Evolutionary conservation across 2,888 invertebrate species (phyloP).

Genomic region (Oxytorus armatus): DNA sequence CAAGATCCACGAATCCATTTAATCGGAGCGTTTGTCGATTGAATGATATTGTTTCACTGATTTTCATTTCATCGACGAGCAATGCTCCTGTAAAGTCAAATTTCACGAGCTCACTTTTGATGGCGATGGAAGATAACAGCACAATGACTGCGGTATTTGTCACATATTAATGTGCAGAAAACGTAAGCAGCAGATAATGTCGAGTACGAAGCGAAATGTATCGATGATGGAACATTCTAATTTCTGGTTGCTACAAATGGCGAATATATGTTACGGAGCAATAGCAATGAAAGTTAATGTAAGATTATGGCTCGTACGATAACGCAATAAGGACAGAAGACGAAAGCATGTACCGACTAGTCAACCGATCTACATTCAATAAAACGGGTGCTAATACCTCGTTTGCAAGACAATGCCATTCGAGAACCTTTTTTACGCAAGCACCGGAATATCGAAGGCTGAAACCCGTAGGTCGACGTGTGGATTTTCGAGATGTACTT

Average conservation of each 20-base stretch:
- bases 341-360: not conserved
- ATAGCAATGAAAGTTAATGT: too few relatives aligned
- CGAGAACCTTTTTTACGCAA: slow-evolving; percentile 4
- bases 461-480: slow-evolving; percentile 9
- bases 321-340: not conserved
- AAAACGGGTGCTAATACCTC: slow-evolving; percentile 24
- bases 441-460: slow-evolving; percentile 8
- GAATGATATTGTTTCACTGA: slow-evolving; percentile 13
- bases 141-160: too few relatives aligned
- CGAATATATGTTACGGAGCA: too few relatives aligned
- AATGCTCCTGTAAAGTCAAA: slow-evolving; percentile 1
- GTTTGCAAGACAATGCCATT: not conserved
- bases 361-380: not conserved
- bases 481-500: slow-evolving; percentile 10
- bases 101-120: not conserved
- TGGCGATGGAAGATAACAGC: not conserved
- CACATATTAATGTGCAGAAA: too few relatives aligned
- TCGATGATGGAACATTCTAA: too few relatives aligned
- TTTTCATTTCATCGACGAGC: slow-evolving; percentile 12
- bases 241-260: too few relatives aligned
- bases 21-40: slow-evolving; percentile 4
- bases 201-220: too few relatives aligned
- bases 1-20: slow-evolving; percentile 61
- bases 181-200: too few relatives aligned
- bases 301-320: not conserved